These are phyloP conservation scores for Ailurus styani DNA, from an alignment of 2,113 vertebrate genomes.

Conservation along the genomic window DNA sequence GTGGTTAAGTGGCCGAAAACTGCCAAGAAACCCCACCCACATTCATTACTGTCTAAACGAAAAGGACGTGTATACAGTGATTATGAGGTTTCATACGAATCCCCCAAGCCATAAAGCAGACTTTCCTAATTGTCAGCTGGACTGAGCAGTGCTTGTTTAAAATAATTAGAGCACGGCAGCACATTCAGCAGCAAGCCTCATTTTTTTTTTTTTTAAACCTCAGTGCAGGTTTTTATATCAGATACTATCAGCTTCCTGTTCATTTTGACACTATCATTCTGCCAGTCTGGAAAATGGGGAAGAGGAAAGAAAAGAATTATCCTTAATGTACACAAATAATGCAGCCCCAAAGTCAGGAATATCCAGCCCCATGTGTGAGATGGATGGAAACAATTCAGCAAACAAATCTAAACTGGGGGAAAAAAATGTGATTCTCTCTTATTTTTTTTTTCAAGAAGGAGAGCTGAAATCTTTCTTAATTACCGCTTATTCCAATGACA, in stretches of 20 bases:
- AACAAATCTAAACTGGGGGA: slow-evolving; percentile 63
- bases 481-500: slow-evolving; percentile 94
- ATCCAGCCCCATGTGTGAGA: slow-evolving; percentile 24
- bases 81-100: slow-evolving; percentile 78
- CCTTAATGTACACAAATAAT: slow-evolving; percentile 77
- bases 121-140: slow-evolving; percentile 86
- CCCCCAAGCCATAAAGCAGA: slow-evolving; percentile 79
- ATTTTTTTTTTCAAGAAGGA: slow-evolving; percentile 72
- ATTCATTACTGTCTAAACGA: slow-evolving; percentile 68
- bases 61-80: slow-evolving; percentile 74
- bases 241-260: slow-evolving; percentile 81
- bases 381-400: slow-evolving; percentile 76
- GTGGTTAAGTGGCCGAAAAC: slow-evolving; percentile 65
- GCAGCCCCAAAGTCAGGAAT: slow-evolving; percentile 66
- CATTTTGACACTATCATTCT: slow-evolving; percentile 80
- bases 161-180: slow-evolving; percentile 84
- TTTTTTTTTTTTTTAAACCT: slow-evolving; percentile 55
- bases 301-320: slow-evolving; percentile 74
- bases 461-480: slow-evolving; percentile 90
- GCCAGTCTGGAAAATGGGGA: slow-evolving; percentile 69
- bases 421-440: slow-evolving; percentile 57
- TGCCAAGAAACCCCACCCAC: slow-evolving; percentile 78
- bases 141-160: slow-evolving; percentile 83
- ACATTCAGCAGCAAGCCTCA: slow-evolving; percentile 72
- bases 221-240: slow-evolving; percentile 79